A percentile compares a stretch with the other conserved stretches of the same genome.
Evolutionary conservation across 2,113 vertebrate genomes (phyloP).

Genomic region (Sturnus vulgaris): DNA sequence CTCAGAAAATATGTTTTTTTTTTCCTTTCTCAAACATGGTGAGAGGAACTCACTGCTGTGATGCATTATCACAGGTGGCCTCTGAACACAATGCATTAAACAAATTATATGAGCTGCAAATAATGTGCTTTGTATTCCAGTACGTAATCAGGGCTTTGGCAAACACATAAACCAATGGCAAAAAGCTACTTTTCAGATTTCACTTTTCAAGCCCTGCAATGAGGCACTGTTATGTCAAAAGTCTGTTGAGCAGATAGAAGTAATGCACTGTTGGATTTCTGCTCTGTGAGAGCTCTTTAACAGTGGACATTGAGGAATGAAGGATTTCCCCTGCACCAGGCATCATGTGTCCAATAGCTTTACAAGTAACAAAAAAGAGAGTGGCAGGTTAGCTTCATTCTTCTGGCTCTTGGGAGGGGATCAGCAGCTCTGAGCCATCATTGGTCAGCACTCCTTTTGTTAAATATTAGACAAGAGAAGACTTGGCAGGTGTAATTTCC

Average conservation of each 20-base stretch:
- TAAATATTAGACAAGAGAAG: not conserved
- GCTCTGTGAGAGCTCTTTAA: constrained; percentile 13
- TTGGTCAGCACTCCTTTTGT: not conserved
- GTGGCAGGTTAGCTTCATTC: not conserved
- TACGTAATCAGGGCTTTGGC: not conserved
- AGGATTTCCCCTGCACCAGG: not conserved
- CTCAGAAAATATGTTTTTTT: not conserved
- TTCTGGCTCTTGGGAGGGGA: not conserved
- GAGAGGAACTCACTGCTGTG: not conserved
- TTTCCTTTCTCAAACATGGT: not conserved
- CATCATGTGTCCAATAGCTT: not conserved
- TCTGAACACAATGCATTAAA: not conserved
- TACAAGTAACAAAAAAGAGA: not conserved
- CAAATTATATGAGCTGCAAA: not conserved
- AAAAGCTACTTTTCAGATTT: not conserved
- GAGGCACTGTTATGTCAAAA: not conserved
- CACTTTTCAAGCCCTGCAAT: not conserved
- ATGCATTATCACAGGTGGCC: not conserved
- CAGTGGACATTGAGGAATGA: not conserved
- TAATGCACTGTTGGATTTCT: constrained; percentile 30
- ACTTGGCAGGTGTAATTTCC: not conserved
- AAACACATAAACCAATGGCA: not conserved
- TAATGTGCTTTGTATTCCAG: not conserved
- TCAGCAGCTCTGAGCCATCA: not conserved
- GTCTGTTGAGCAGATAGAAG: constrained; percentile 2